Base-by-base conservation (phyloP, 2,113 vertebrate genomes). In the Echinops telfairi region DNA sequence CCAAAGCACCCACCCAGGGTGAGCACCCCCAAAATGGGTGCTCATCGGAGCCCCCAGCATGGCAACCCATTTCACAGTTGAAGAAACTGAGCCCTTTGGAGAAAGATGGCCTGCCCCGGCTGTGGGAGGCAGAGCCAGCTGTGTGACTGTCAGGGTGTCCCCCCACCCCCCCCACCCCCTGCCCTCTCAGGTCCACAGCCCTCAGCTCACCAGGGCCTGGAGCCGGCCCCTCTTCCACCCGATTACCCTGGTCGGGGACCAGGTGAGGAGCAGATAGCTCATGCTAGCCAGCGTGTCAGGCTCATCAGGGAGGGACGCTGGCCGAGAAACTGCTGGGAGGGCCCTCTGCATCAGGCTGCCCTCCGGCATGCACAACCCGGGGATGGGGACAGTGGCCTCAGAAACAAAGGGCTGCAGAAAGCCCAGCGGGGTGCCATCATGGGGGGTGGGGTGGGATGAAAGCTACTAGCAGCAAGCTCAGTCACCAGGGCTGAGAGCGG, bases 261-360 rank as follows among this genome's bases (percentile, higher is more conserved):
- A n/a, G 12, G n/a, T n/a, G n/a, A 8, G 11, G 1, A 81, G 33
- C 14, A 25, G 62, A 25, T 36, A 40, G 31, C 15, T 8, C 27
- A 16, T 0, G 1, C 1, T 0, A 9, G 33, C 10, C 0, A 2
- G 6, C 36, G 6, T 16, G 20, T 33, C 33, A 38, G 12, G 14
- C 1, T 7, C 1, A 0, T 53, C 8, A 40, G 76, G 58, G 23
- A 36, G 15, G 4, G 23, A 31, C 70, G 16, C 23, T 25, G 57
- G 57, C n/a, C 1, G 27, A 1, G 0, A 2, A 22, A 47, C 78
- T 31, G 27, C 91, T 14, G 5, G n/a, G 60, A 7, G 75, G 16
- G 20, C 40, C 33, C 8, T 1, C 31, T 75, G 47, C 22, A 77
- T 76, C 20, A 23, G 14, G 36, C 14, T 40, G 22, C 15, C 25